Percentiles rank a stretch among this genome's conserved stretches.
Conservation (phyloP, 2,797 vertebrate genomes). For the Phoebastria nigripes region DNA sequence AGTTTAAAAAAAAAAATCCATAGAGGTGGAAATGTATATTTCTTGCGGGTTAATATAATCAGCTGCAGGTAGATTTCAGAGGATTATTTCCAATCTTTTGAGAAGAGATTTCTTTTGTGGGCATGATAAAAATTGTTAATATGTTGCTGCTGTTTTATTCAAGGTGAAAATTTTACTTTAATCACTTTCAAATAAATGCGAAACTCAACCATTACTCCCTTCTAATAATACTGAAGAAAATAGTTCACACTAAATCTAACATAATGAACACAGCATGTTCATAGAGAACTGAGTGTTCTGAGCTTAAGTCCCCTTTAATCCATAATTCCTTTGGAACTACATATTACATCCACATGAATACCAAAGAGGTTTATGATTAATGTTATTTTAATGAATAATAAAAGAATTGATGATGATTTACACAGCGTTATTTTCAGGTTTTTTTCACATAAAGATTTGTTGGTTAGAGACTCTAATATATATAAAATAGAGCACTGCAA, state of each 20-base stretch:
- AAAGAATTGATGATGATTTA: conserved; percentile 64
- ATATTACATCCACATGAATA: conserved; percentile 64
- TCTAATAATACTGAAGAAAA: conserved; percentile 71
- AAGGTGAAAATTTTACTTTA: conserved; percentile 73
- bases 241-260: conserved; percentile 69
- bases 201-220: conserved; percentile 57
- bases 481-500: background rate
- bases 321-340: conserved; percentile 71
- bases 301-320: conserved; percentile 64
- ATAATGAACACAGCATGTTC: conserved; percentile 69
- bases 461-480: conserved; percentile 1
- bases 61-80: conserved; percentile 66
- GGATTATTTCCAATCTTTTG: conserved; percentile 64
- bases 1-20: background rate
- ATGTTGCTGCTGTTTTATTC: conserved; percentile 63
- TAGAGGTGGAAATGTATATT: conserved; percentile 32
- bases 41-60: conserved; percentile 55
- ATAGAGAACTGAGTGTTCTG: conserved; percentile 64
- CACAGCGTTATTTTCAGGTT: conserved; percentile 37
- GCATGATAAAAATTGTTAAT: conserved; percentile 71
- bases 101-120: conserved; percentile 68
- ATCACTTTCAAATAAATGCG: conserved; percentile 70
- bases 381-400: conserved; percentile 74
- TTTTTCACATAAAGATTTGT: conserved; percentile 8
- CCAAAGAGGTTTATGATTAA: conserved; percentile 67